A percentile compares a stretch with the other conserved stretches of the same genome.
Evolutionary conservation across 2,888 invertebrate species (phyloP).

Genomic region (Agonopterix alstromeriana): DNA sequence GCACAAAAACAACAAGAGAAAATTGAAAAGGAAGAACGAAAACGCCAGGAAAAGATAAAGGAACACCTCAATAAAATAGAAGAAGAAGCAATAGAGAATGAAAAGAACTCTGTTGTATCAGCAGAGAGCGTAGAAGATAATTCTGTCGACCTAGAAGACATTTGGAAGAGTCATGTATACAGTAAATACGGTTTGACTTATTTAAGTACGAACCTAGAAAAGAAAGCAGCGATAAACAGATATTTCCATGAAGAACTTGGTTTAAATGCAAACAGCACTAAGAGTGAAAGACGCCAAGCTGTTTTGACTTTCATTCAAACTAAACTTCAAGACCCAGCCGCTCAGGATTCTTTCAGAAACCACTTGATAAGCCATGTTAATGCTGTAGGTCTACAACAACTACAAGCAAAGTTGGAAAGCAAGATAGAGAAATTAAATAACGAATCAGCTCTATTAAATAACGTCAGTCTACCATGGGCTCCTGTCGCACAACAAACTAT

Average conservation of each 20-base stretch:
- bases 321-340: slow-evolving; percentile 32
- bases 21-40: slow-evolving; percentile 18
- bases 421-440: slow-evolving; percentile 55
- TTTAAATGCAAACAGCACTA: slow-evolving; percentile 48
- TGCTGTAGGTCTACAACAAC: slow-evolving; percentile 39
- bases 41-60: slow-evolving; percentile 17
- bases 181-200: slow-evolving; percentile 46
- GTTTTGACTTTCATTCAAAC: slow-evolving; percentile 44
- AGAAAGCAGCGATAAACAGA: slow-evolving; percentile 38
- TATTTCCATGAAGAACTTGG: slow-evolving; percentile 53
- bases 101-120: slow-evolving; percentile 24
- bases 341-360: slow-evolving; percentile 36
- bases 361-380: slow-evolving; percentile 46
- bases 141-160: slow-evolving; percentile 51
- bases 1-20: slow-evolving; percentile 8
- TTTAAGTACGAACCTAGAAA: slow-evolving; percentile 43
- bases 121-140: slow-evolving; percentile 34
- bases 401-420: slow-evolving; percentile 39
- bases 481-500: slow-evolving; percentile 36
- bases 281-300: slow-evolving; percentile 53
- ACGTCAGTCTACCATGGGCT: slow-evolving; percentile 43
- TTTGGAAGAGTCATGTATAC: slow-evolving; percentile 57
- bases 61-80: slow-evolving; percentile 25
- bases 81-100: slow-evolving; percentile 28
- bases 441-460: slow-evolving; percentile 43